Base-by-base conservation (phyloP, 2,888 invertebrate species). In the Erannis defoliaria region DNA sequence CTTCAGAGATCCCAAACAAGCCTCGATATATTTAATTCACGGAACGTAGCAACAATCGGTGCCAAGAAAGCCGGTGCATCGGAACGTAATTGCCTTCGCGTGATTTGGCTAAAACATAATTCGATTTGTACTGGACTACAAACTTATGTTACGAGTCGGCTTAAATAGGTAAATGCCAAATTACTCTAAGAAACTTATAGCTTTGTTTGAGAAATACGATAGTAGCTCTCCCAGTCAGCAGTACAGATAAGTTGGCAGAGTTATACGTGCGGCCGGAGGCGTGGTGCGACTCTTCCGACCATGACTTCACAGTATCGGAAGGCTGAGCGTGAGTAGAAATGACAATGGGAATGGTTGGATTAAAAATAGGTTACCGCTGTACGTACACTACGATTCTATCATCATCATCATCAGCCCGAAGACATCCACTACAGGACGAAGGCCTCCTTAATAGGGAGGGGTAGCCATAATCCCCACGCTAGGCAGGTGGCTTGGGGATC, bases 91-190 rank as follows among this genome's bases (percentile, higher is more conserved):
- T 72, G 75, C 58, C 31, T 31, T 55, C 35, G 54, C 78, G 75
- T 84, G 81, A 84, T 76, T 77, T 68, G 68, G 80, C 83, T 76
- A 72, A 77, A 82, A 79, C 71, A 73, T 81, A 77, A 84, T 81
- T 77, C 70, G 78, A 77, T 81, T 79, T 75, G 75, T 70, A 72
- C 77, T 76, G 75, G 71, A 67, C 67, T 2, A 37, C 33, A 8
- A 33, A 21, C 14, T 21, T 35, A 2, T 9, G 60, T 29, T 1
- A 12, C 0, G 2, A 72, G 6, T 18, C 4, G 29, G 5, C 14
- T 4, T 31, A 18, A 46, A 5, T 1, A 12, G 1, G 6, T 12
- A 46, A 31, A 31, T 46, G 19, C 6, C 4, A 18, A 9, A 5
- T 31, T 5, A 12, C 5, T 1, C 5, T 19, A 5, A 0, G 6